Conservation (phyloP, 35 echinoderm and acorn worm species). For the Lytechinus variegatus region DNA sequence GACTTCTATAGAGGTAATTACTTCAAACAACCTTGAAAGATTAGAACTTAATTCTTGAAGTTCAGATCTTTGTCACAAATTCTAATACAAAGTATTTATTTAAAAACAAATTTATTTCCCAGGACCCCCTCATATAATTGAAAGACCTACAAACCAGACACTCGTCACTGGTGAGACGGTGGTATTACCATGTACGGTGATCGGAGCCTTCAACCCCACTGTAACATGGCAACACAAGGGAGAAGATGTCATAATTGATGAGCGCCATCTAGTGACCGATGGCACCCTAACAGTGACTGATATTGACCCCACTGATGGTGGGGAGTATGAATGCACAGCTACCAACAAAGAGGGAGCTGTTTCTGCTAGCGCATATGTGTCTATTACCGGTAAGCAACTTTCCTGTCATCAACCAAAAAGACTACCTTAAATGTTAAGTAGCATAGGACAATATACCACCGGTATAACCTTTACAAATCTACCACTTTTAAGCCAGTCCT, state of each 20-base stretch:
- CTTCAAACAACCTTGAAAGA: neutral
- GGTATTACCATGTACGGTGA: conserved; percentile 76
- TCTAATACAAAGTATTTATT: neutral
- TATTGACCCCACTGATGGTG: conserved; percentile 57
- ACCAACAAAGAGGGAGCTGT: conserved; percentile 63
- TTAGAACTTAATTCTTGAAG: neutral
- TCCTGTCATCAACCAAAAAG: neutral
- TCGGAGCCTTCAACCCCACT: conserved; percentile 69
- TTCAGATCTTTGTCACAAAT: neutral
- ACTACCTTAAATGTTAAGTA: neutral
- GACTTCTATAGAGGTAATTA: neutral
- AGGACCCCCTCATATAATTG: conserved; percentile 83
- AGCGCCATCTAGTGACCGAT: conserved; percentile 19
- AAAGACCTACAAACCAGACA: conserved; percentile 63
- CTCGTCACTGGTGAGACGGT: conserved; percentile 69
- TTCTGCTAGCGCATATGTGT: conserved; percentile 56
- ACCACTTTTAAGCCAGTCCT: too few relatives aligned
- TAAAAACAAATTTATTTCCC: neutral
- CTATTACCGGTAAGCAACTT: conserved; percentile 73
- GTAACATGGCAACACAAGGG: conserved; percentile 76
- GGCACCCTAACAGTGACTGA: conserved; percentile 50
- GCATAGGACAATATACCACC: too few relatives aligned
- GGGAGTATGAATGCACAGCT: conserved; percentile 71
- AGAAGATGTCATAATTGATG: neutral
- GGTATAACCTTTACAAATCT: too few relatives aligned